Base-by-base conservation (phyloP, 1,140 invertebrate genomes). In the Drosophila persimilis region DNA sequence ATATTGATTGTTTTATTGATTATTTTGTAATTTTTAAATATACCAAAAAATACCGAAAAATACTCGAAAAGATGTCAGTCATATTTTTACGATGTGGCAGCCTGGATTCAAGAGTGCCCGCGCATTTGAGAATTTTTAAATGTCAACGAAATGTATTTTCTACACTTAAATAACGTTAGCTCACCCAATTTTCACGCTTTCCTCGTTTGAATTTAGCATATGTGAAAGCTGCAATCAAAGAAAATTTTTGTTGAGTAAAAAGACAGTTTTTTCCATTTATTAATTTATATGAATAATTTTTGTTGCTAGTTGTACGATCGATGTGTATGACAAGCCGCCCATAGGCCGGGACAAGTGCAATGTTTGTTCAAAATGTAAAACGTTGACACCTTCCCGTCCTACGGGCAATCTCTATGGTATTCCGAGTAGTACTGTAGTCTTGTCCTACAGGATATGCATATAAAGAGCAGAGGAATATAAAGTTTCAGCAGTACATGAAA, bases 321-420 rank as follows among this genome's bases (percentile, higher is more conserved):
- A 43, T 69, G 65, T 20, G 48, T 57, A 8, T 46, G 29, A 64
- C 43, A 85, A 90, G 89, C 48, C 90, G 81, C 90, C 72, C 46
- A 91, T 91, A 91, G 90, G 90, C 90, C 90, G 90, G 90, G 90
- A 91, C 90, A 91, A 91, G 90, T 91, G 90, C 90, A 91, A 91
- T 91, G 89, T 91, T 91, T 86, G 61, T 77, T 79, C 17, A 71
- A 59, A 73, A 74, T 54, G 61, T 62, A 89, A 88, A 91, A 91
- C 90, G 84, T 91, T 91, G 90, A 85, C 90, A 91, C 90, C 81
- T 77, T 90, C 90, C 90, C 90, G 81, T 80, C 90, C 90, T 91
- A 62, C 62, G 75, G 81, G 90, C 72, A 90, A 86, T 90, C 85
- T 53, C 41, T 71, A 48, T 44, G 1, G 35, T 39, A 13, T 13